These are phyloP conservation scores for Leucoraja erinaceus DNA, from an alignment of 2,113 vertebrate genomes.

Conservation along the genomic window DNA sequence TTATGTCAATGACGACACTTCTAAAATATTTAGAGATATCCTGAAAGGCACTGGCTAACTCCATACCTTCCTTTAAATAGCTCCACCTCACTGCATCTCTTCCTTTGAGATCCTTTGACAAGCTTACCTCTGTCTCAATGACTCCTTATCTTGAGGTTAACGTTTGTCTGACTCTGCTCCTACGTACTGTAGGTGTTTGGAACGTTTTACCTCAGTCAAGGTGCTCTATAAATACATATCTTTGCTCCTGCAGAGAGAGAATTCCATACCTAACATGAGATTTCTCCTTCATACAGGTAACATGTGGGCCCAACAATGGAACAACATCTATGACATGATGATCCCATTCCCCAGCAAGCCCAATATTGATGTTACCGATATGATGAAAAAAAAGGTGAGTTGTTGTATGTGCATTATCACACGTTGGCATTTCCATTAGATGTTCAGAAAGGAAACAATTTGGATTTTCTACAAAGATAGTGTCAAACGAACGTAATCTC, in stretches of 20 bases:
- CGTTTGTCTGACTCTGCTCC: neutral
- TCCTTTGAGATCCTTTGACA: neutral
- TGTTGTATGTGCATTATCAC: too few species aligned
- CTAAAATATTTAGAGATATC: too few species aligned
- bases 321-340: slow-evolving; percentile 83
- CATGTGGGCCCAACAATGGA: slow-evolving; percentile 97
- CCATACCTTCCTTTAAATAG: neutral
- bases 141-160: neutral
- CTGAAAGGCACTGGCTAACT: too few species aligned
- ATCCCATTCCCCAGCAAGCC: slow-evolving; percentile 80
- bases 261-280: neutral
- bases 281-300: slow-evolving; percentile 65
- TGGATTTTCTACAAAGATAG: neutral
- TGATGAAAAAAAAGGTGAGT: slow-evolving; percentile 72
- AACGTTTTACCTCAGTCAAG: neutral
- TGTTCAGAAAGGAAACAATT: neutral
- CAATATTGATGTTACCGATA: slow-evolving; percentile 74
- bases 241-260: neutral
- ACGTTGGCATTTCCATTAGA: neutral
- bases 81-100: neutral
- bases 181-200: neutral
- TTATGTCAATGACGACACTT: too few species aligned
- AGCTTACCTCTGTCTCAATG: neutral
- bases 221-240: neutral
- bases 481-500: neutral